Evolutionary conservation across 1,140 invertebrate genomes (phyloP), one percentile per base, ranked within the genome.

Genomic region (Procambarus virginalis): DNA sequence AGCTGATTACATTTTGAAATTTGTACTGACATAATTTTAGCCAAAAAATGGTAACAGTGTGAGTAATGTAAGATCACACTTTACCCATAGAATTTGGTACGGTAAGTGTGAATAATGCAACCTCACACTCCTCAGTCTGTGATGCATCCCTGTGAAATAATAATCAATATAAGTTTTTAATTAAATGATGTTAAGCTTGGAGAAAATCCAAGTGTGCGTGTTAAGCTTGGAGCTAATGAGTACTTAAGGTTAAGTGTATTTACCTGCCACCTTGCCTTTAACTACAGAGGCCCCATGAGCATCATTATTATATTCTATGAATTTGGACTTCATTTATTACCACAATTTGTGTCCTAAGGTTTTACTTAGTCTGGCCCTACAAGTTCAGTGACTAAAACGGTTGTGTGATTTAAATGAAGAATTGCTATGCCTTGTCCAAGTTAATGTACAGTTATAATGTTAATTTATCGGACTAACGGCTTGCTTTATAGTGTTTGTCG

Each of bases 401-500:
- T 81, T 58, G 48, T 81, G 51, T 60, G 51, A 77, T 77, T 49
- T 20, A 49, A 14, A 49, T 49, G 12, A 49, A 22, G 8, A 45
- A 5, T 8, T 58, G 10, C 79, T 81, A 12, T 58, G 79, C 79
- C 79, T 81, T 81, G 79, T 81, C 79, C 79, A 81, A 81, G 79
- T 81, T 81, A 81, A 81, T 81, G 79, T 55, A 34, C 49, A 81
- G 79, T 81, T n/a, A 22, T 58, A 58, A 81, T 81, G 79, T 81
- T 81, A 81, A 81, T 81, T 81, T 81, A 58, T 81, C 20, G 79
- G 79, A 81, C 79, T 60, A 81, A 81, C 34, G 79, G 79, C 79
- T 81, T 60, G 79, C 76, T 78, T 55, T 78, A 48, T 49, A 49
- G 46, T 73, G 68, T 73, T 34, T 73, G 20, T 20, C 20, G 60